Evolutionary conservation across 2,113 vertebrate species (phyloP), one percentile per base, ranked within the genome.

Genomic region (Lucifuga dentata): DNA sequence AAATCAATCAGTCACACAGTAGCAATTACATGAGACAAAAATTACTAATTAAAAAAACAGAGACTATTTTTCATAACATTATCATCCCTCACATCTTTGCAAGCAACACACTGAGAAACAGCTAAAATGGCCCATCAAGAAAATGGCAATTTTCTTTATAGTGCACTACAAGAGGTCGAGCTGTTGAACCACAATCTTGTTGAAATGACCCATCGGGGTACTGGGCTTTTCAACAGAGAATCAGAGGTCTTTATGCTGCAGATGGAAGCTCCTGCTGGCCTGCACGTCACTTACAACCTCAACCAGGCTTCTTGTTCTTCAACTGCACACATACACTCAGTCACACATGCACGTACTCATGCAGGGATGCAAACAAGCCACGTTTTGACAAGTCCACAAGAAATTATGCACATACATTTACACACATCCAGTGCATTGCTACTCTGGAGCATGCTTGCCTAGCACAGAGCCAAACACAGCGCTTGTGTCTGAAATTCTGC

Each of bases 361-460:
- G 59, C 78, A 50, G n/a, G n/a, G 65, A 78, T 57, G 76, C 81
- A 83, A 77, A 81, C 57, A 33, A 52, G 62, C 67, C 73, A 68
- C 68, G n/a, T n/a, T n/a, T 68, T 78, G 76, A 44, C 79, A 71
- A 43, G 67, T 10, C 26, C 55, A 3, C 46, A 41, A 17, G 44
- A n/a, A n/a, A n/a, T n/a, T 35, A 3, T 60, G 15, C n/a, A 29
- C 35, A 59, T 53, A 41, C 23, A 20, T 68, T 39, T 68, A 58
- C 16, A 26, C 11, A 57, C 16, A 70, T n/a, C 41, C 58, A 11
- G 43, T 7, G 36, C n/a, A n/a, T n/a, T n/a, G 51, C 13, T 3
- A 23, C 17, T 1, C 2, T 48, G 38, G 36, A 63, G 50, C 53
- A 50, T 7, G 58, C 40, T 44, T 10, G 3, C 44, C 52, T 11